Conservation (phyloP, 2,888 invertebrate genomes). For the Cetonia aurata region DNA sequence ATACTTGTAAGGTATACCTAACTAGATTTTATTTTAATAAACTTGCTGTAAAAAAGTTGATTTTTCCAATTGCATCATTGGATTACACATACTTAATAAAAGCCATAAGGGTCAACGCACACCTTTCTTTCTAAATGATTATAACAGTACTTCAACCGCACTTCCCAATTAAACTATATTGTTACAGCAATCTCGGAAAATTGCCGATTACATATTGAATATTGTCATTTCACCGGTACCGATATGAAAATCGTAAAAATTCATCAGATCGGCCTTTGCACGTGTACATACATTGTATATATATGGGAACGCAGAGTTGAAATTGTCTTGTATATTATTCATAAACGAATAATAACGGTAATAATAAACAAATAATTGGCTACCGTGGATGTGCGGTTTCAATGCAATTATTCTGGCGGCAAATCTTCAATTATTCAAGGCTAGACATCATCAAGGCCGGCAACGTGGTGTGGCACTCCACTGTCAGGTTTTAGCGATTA, state of each 20-base stretch:
- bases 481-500: conserved; percentile 1
- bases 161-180: conserved; percentile 3
- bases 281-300: background rate
- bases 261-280: too few relatives aligned
- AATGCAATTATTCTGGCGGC: conserved; percentile 18
- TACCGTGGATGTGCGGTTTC: conserved; percentile 26
- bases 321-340: background rate
- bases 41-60: too few relatives aligned
- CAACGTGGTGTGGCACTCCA: background rate
- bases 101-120: too few relatives aligned
- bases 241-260: too few relatives aligned
- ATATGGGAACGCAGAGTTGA: background rate
- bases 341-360: conserved; percentile 2
- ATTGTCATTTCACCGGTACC: background rate
- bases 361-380: conserved; percentile 20
- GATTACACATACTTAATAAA: too few relatives aligned
- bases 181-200: background rate
- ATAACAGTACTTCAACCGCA: too few relatives aligned
- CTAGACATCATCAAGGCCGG: conserved; percentile 25
- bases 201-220: background rate
- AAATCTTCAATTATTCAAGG: conserved; percentile 35
- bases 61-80: too few relatives aligned
- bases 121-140: too few relatives aligned
- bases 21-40: too few relatives aligned
- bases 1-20: too few relatives aligned